Evolutionary conservation across 2,113 vertebrate genomes (phyloP).

Genomic region (Apeltes quadracus): DNA sequence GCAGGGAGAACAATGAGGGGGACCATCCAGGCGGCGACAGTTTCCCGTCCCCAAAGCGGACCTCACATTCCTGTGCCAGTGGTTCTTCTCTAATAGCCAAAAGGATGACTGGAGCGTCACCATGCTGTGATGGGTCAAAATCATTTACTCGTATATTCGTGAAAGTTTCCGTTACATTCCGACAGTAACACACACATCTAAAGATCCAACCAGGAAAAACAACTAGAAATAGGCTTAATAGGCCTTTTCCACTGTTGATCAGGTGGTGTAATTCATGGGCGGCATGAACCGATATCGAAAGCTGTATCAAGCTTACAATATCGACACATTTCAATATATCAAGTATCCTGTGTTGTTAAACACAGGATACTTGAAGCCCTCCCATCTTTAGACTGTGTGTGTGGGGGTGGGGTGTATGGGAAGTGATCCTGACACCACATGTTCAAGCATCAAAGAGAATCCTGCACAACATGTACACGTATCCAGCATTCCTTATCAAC

Average conservation of each 20-base stretch:
- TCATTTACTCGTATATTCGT: neutral
- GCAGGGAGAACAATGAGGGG: slow-evolving; percentile 69
- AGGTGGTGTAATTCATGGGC: neutral
- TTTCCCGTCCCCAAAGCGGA: slow-evolving; percentile 68
- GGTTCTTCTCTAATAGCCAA: slow-evolving; percentile 3
- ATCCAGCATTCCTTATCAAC: neutral
- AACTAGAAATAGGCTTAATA: too few relatives aligned
- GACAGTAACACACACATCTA: neutral
- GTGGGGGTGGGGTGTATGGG: neutral
- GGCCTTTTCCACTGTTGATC: neutral
- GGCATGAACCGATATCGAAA: neutral
- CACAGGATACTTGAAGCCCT: neutral
- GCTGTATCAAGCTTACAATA: too few relatives aligned
- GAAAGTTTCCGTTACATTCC: neutral
- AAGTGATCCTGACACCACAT: neutral
- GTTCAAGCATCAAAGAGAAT: neutral
- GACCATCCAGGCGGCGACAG: slow-evolving; percentile 50
- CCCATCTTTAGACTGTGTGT: too few relatives aligned
- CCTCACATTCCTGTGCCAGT: slow-evolving; percentile 62
- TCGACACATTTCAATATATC: too few relatives aligned
- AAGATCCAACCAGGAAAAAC: neutral
- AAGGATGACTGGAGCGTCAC: too few relatives aligned
- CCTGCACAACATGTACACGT: neutral
- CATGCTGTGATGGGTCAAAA: too few relatives aligned
- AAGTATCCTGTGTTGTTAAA: too few relatives aligned